Conservation (phyloP, 2,113 vertebrate species). For the Neodon shergylaensis region DNA sequence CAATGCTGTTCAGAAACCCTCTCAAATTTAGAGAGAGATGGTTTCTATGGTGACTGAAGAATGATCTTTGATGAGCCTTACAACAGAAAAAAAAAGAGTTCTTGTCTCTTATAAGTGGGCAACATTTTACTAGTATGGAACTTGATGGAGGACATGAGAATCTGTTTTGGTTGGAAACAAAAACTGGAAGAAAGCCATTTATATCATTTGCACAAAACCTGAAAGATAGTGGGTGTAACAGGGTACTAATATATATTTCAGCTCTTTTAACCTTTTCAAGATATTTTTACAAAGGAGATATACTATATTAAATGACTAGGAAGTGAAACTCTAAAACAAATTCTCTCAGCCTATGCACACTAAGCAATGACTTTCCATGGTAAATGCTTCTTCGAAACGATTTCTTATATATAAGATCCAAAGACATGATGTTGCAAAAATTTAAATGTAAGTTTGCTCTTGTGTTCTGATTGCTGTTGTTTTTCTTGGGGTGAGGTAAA, state of each 20-base stretch:
- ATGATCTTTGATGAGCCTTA: conserved; percentile 80
- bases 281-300: conserved; percentile 12
- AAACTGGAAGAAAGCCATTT: conserved; percentile 45
- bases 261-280: not conserved
- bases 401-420: not conserved
- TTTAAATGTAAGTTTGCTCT: not conserved
- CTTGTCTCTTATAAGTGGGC: conserved; percentile 77
- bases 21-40: conserved; percentile 77
- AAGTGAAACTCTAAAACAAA: conserved; percentile 36
- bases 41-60: conserved; percentile 86
- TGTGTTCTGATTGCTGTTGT: not conserved
- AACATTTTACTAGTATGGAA: conserved; percentile 74
- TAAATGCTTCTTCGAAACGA: not conserved
- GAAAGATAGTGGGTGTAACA: not conserved
- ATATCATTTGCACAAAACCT: not conserved
- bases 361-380: not conserved
- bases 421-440: conserved; percentile 18
- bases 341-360: not conserved
- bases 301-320: conserved; percentile 14
- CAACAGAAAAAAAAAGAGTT: conserved; percentile 82
- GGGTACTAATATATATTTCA: not conserved
- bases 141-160: conserved; percentile 71
- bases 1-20: conserved; percentile 68
- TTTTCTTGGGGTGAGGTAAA: not conserved
- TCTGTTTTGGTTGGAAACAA: conserved; percentile 64